A percentile compares a stretch with the other conserved stretches of the same genome.
Conservation (phyloP, 2,113 vertebrate genomes). For the Sylvia atricapilla region DNA sequence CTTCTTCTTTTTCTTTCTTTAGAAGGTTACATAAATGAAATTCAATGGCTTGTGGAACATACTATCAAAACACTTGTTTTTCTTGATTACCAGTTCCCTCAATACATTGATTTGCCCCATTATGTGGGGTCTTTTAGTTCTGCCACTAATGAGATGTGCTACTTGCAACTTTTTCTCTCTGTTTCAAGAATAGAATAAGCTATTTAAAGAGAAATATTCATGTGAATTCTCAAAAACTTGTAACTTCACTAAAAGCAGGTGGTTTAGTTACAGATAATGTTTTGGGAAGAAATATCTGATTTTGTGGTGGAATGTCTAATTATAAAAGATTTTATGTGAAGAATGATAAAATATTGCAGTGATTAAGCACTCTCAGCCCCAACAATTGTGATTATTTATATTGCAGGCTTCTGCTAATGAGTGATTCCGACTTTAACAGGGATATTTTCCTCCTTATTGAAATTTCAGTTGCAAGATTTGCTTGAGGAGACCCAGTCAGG, state of each 20-base stretch:
- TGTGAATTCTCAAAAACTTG: neutral
- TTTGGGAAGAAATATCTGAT: neutral
- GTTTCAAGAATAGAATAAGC: neutral
- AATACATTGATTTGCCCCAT: conserved; percentile 31
- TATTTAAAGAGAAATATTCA: neutral
- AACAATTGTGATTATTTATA: neutral
- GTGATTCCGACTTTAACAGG: neutral
- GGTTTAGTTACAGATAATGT: neutral
- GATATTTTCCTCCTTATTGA: neutral
- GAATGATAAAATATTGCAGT: neutral
- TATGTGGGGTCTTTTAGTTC: neutral
- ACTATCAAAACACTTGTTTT: conserved; percentile 45
- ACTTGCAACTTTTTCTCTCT: neutral
- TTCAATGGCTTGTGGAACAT: neutral
- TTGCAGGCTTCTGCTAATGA: neutral
- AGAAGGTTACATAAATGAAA: neutral
- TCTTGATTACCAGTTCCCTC: conserved; percentile 39
- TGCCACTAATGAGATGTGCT: neutral
- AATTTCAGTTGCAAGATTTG: neutral
- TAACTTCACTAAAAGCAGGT: neutral
- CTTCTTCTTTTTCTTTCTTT: neutral
- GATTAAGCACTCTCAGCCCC: neutral
- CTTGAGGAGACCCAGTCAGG: neutral
- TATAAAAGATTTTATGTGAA: neutral
- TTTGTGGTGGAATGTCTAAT: neutral